phyloP scores from a whole-genome alignment of 2,888 invertebrate species.

The Hirtodrosophila cameraria region DNA sequence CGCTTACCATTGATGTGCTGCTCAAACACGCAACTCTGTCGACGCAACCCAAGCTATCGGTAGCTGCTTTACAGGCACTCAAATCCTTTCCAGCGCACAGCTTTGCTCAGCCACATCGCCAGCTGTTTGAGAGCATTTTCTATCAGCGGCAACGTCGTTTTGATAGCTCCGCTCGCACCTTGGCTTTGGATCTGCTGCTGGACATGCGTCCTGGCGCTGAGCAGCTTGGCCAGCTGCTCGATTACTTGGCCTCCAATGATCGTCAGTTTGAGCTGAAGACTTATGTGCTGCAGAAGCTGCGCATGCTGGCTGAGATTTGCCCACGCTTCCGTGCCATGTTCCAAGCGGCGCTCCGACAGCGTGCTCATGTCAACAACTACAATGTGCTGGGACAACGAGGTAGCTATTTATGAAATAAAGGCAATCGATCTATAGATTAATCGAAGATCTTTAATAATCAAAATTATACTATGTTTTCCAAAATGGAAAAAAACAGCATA shows the following conservation, averaged over 20 bases:
- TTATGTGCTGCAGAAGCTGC: conserved; percentile 87
- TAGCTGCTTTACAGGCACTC: conserved; percentile 89
- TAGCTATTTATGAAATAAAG: too few relatives aligned
- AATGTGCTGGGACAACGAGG: conserved; percentile 88
- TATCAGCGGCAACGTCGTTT: conserved; percentile 86
- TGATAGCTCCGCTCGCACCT: conserved; percentile 89
- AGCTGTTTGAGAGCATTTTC: conserved; percentile 86
- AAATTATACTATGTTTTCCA: too few relatives aligned
- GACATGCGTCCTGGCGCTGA: conserved; percentile 86
- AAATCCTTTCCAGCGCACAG: conserved; percentile 84
- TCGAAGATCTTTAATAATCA: too few relatives aligned
- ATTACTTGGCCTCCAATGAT: conserved; percentile 85
- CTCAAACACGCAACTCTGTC: conserved; percentile 84
- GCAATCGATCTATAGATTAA: too few relatives aligned
- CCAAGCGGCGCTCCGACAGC: conserved; percentile 82
- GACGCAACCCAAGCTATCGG: conserved; percentile 85
- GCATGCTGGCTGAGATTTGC: conserved; percentile 86
- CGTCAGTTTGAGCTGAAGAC: conserved; percentile 88
- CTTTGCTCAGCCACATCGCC: conserved; percentile 84
- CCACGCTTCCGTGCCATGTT: conserved; percentile 84
- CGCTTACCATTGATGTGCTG: conserved; percentile 86
- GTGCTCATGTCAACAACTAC: conserved; percentile 87
- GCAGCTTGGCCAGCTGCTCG: conserved; percentile 85
- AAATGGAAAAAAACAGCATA: too few relatives aligned
- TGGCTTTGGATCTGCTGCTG: conserved; percentile 89